Evolutionary conservation across 2,797 vertebrate species (phyloP), one percentile per base, ranked within the genome.

Genomic region (Gastrophryne carolinensis): DNA sequence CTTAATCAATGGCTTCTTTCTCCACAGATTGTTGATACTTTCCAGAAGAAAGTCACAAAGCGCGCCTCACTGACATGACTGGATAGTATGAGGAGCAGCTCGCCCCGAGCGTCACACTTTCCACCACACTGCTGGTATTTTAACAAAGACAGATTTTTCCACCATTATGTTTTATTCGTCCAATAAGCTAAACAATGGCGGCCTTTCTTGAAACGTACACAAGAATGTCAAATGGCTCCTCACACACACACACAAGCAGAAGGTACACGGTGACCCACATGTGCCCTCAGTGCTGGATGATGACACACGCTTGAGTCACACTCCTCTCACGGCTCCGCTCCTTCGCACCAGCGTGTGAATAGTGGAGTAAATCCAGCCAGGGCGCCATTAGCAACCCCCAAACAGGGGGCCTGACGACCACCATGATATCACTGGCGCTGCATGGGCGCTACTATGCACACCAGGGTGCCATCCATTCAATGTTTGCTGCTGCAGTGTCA

Each of bases 301-400:
- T 62, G 65, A 69, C 73, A 75, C 50, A 74, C 53, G 32, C 56
- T 75, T 61, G 37, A n/a, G 27, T 75, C 72, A 58, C 39, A 64
- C 72, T 57, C 57, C 19, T 21, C 32, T 13, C 41, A 21, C 11
- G 6, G 15, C 12, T 19, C 61, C 35, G 15, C 24, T 61, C 15
- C 13, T 34, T 26, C 34, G 29, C 19, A 39, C 8, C 4, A 10
- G 1, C 2, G 32, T 64, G 23, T 60, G 64, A 44, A 53, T 26
- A 72, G 61, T 9, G 35, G 21, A 47, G 2, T n/a, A n/a, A 19
- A 7, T 9, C 19, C 17, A 2, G 54, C 65, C 65, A 53, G 58
- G 73, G 60, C 53, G 12, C 29, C 10, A 47, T 57, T 10, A 56
- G n/a, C n/a, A 34, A 19, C 37, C 4, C n/a, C 17, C 12, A 17